Evolutionary conservation across 2,113 vertebrate genomes (phyloP).

Genomic region (Malurus cyaneus): DNA sequence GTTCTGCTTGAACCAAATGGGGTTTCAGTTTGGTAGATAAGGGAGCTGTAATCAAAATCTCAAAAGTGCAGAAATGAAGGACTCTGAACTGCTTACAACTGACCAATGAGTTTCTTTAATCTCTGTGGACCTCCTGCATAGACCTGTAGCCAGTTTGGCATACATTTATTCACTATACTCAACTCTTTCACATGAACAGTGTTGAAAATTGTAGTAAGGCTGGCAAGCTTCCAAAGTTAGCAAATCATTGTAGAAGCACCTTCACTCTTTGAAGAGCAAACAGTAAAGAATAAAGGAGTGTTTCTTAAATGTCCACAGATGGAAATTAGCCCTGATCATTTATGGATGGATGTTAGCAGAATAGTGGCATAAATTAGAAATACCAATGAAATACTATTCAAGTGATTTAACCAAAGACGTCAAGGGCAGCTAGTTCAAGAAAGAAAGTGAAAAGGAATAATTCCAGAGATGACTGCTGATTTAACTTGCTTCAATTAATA

Average conservation of each 20-base stretch:
- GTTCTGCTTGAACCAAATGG: not conserved
- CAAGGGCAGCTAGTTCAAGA: conserved; percentile 10
- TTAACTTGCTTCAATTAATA: conserved; percentile 45
- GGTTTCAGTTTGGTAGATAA: not conserved
- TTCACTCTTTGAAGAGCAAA: not conserved
- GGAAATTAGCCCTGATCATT: conserved; percentile 20
- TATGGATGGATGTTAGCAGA: conserved; percentile 14
- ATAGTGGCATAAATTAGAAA: conserved; percentile 42
- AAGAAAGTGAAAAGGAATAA: conserved; percentile 36
- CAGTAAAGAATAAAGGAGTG: not conserved
- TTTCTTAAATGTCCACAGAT: not conserved
- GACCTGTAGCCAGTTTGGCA: not conserved
- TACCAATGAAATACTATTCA: conserved; percentile 7
- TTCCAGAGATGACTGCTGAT: conserved; percentile 25
- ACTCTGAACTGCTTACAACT: not conserved
- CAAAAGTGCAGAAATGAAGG: not conserved
- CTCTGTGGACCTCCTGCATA: not conserved
- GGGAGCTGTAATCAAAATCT: not conserved
- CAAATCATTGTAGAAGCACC: not conserved
- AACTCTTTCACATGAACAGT: not conserved
- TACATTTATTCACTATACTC: not conserved
- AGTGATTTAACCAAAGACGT: not conserved
- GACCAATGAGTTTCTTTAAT: not conserved
- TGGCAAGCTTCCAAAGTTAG: not conserved
- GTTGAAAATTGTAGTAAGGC: not conserved